Percentiles rank a stretch among this genome's conserved stretches.
These are phyloP conservation scores for Ondatra zibethicus DNA, from an alignment of 2,113 vertebrate species.

Conservation along the genomic window DNA sequence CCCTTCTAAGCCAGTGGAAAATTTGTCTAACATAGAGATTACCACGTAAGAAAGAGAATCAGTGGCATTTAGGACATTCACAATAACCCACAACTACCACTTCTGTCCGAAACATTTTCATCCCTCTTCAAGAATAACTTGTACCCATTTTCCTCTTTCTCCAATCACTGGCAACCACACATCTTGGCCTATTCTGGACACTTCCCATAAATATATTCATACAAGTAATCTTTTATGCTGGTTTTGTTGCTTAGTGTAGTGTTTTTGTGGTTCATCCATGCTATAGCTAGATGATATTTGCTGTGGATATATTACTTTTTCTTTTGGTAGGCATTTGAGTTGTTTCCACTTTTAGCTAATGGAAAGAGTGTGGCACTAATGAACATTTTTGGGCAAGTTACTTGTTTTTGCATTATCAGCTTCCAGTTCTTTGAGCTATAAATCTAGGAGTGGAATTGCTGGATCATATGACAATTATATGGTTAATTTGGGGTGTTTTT, in stretches of 20 bases:
- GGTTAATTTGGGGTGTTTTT: background rate
- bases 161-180: background rate
- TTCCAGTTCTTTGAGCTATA: background rate
- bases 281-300: background rate
- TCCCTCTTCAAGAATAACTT: background rate
- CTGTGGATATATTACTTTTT: background rate
- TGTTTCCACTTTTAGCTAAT: background rate
- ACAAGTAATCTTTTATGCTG: background rate
- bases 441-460: background rate
- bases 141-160: background rate
- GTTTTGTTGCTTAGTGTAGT: background rate
- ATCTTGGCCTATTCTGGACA: background rate
- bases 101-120: background rate
- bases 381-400: background rate
- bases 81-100: background rate
- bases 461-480: background rate
- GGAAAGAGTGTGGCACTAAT: background rate
- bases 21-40: background rate
- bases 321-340: background rate
- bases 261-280: background rate
- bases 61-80: background rate
- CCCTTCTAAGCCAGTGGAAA: background rate
- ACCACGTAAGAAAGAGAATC: background rate
- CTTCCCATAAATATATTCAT: background rate
- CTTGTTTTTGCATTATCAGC: background rate